Evolutionary conservation across 1,140 invertebrate genomes (phyloP).

Genomic region (Micrasema minimum): DNA sequence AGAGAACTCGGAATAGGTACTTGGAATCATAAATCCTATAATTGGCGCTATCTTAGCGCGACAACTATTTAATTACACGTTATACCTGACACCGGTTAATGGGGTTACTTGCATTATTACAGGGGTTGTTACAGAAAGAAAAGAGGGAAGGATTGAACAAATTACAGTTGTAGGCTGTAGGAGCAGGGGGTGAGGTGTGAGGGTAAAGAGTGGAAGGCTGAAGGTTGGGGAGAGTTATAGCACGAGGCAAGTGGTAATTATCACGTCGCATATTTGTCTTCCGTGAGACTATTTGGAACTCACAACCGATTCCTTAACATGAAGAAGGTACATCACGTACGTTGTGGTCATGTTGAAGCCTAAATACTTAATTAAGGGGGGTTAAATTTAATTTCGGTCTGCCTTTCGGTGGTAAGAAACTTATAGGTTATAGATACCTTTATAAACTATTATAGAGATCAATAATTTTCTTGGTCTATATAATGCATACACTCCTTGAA

Average conservation of each 20-base stretch:
- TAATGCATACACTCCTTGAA: neutral
- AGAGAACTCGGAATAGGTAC: too few species aligned
- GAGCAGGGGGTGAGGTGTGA: too few species aligned
- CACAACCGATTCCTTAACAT: slow-evolving; percentile 17
- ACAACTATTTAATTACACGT: slow-evolving; percentile 17
- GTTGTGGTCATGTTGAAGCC: too few species aligned
- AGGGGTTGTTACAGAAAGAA: slow-evolving; percentile 14
- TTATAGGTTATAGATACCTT: neutral
- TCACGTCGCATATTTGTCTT: slow-evolving; percentile 47
- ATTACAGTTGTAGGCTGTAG: slow-evolving; percentile 20
- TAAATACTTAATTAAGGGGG: too few species aligned
- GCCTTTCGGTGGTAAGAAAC: neutral
- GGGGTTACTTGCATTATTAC: slow-evolving; percentile 9
- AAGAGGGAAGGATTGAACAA: slow-evolving; percentile 31
- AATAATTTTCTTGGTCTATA: neutral
- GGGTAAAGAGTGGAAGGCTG: too few species aligned
- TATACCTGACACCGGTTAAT: slow-evolving; percentile 30
- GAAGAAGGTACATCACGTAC: too few species aligned
- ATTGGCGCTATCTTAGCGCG: neutral
- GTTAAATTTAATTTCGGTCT: neutral
- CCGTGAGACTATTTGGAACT: slow-evolving; percentile 20
- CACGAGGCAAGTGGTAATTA: slow-evolving; percentile 42
- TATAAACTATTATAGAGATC: neutral
- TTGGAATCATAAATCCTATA: too few species aligned
- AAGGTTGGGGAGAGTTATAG: too few species aligned